Evolutionary conservation across 2,113 vertebrate species (phyloP).

Genomic region (Sterna hirundo): DNA sequence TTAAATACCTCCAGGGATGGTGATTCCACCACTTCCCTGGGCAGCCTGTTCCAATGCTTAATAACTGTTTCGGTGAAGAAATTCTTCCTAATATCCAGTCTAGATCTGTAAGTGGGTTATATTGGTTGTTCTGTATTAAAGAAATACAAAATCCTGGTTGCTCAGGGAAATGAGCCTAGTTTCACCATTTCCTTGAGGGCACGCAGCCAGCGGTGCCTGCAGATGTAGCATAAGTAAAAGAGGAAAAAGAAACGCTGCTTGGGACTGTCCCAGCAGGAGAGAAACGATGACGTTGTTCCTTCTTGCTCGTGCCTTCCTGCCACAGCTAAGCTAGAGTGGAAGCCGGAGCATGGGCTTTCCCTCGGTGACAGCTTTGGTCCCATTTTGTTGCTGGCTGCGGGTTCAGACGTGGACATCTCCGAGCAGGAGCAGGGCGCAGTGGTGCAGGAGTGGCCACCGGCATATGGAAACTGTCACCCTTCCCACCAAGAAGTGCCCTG

Average conservation of each 20-base stretch:
- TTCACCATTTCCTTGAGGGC: not conserved
- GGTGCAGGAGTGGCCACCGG: rapidly evolving
- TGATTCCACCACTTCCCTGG: not conserved
- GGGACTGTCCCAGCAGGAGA: not conserved
- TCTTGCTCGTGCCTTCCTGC: not conserved
- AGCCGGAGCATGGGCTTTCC: not conserved
- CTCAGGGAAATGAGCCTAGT: not conserved
- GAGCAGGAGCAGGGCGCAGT: not conserved
- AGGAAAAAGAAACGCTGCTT: not conserved
- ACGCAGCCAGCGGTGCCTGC: not conserved
- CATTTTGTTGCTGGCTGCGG: not conserved
- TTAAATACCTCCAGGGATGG: not conserved
- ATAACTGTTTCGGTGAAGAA: not conserved
- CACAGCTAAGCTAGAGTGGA: not conserved
- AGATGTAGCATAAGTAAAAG: not conserved
- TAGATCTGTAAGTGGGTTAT: not conserved
- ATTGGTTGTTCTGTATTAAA: not conserved
- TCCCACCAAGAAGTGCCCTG: rapidly evolving
- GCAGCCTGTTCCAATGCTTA: not conserved
- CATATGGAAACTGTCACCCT: not conserved
- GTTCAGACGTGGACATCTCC: rapidly evolving
- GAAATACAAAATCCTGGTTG: not conserved
- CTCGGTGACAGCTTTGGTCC: not conserved
- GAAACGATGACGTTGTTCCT: not conserved
- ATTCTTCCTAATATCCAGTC: not conserved